phyloP scores from a whole-genome alignment of 1,140 invertebrate species.

The Platorchestia sp. region DNA sequence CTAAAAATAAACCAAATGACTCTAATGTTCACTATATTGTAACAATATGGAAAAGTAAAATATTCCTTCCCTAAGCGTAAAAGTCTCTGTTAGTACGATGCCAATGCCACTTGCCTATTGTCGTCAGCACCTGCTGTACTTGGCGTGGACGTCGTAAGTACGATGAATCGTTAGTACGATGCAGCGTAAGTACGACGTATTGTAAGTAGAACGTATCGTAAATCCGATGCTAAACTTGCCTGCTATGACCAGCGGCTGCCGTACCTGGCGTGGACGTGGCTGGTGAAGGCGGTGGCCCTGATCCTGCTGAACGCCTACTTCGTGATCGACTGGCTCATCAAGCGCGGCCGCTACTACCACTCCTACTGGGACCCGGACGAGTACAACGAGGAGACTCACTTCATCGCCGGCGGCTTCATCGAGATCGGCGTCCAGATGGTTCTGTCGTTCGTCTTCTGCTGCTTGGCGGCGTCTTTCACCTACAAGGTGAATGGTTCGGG shows the following conservation, averaged over 20 bases:
- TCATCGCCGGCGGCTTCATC: slow-evolving; percentile 56
- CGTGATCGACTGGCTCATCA: slow-evolving; percentile 60
- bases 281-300: slow-evolving; percentile 61
- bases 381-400: slow-evolving; percentile 61
- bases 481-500: not conserved
- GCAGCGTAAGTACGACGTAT: too few relatives aligned
- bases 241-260: slow-evolving; percentile 60
- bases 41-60: too few relatives aligned
- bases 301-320: slow-evolving; percentile 62
- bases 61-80: too few relatives aligned
- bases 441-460: slow-evolving; percentile 62
- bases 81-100: too few relatives aligned
- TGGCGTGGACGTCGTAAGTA: too few relatives aligned
- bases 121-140: too few relatives aligned
- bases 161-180: too few relatives aligned
- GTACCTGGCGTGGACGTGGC: slow-evolving; percentile 62
- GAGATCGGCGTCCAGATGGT: slow-evolving; percentile 58
- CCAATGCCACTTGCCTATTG: too few relatives aligned
- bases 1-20: too few relatives aligned
- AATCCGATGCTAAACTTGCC: too few relatives aligned
- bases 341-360: slow-evolving; percentile 63
- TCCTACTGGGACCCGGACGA: slow-evolving; percentile 60
- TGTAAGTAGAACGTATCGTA: too few relatives aligned
- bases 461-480: slow-evolving; percentile 58
- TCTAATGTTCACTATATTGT: too few relatives aligned